Percentiles rank a stretch among this genome's conserved stretches.
Evolutionary conservation across 2,797 vertebrate genomes (phyloP).

Genomic region (Tamandua tetradactyla): DNA sequence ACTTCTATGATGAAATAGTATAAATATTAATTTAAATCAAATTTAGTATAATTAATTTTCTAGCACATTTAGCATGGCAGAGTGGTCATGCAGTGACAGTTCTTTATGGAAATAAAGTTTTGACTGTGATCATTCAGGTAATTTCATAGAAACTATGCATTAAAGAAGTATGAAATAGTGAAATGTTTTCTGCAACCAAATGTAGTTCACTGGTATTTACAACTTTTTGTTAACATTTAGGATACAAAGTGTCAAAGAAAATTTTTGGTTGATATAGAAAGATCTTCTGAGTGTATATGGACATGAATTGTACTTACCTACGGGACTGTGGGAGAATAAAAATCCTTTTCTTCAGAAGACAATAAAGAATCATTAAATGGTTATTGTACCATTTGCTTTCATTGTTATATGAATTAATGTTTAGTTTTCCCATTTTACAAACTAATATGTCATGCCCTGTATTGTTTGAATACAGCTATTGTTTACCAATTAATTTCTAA

Average conservation of each 20-base stretch:
- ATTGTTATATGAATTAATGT: constrained; percentile 71
- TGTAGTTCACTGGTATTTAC: constrained; percentile 17
- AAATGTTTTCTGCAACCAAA: constrained; percentile 72
- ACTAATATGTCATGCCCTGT: constrained; percentile 73
- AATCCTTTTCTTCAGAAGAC: constrained; percentile 81
- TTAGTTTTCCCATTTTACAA: constrained; percentile 74
- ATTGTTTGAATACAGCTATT: constrained; percentile 62
- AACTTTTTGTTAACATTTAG: constrained; percentile 14
- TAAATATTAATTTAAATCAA: constrained; percentile 64
- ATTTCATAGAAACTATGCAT: constrained; percentile 60
- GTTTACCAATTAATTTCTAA: constrained; percentile 73
- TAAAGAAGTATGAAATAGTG: constrained; percentile 69
- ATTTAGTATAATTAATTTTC: constrained; percentile 58
- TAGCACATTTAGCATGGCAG: constrained; percentile 49
- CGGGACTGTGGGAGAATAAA: constrained; percentile 59
- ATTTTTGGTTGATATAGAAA: constrained; percentile 33
- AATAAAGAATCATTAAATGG: constrained; percentile 70
- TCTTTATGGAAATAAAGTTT: constrained; percentile 41
- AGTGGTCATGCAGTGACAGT: constrained; percentile 42
- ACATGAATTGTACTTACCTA: constrained; percentile 63
- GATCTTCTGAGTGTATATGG: constrained; percentile 45
- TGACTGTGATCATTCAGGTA: constrained; percentile 47
- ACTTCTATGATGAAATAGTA: constrained; percentile 75
- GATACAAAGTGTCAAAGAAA: constrained; percentile 11
- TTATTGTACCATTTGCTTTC: constrained; percentile 72